These are phyloP conservation scores for Paramisgurnus dabryanus DNA, from an alignment of 2,113 vertebrate genomes.

Conservation along the genomic window DNA sequence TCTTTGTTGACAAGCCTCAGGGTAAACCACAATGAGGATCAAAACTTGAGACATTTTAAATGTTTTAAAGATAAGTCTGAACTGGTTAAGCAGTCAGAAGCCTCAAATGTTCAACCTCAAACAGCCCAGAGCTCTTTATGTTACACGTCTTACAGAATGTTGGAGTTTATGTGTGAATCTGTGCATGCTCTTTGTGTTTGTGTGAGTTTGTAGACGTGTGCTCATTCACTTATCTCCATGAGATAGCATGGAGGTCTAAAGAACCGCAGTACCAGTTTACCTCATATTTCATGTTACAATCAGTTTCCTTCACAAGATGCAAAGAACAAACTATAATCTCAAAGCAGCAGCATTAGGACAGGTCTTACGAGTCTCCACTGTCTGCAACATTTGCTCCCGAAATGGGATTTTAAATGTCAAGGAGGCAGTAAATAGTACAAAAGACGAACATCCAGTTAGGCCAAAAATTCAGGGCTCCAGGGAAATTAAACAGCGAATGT, in stretches of 20 bases:
- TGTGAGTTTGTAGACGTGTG: background rate
- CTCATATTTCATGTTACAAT: slow-evolving; percentile 62
- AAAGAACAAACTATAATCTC: slow-evolving; percentile 66
- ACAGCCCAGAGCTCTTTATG: slow-evolving; percentile 23
- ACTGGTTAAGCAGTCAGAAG: slow-evolving; percentile 13
- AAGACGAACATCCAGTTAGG: slow-evolving; percentile 72
- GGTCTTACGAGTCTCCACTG: slow-evolving; percentile 59
- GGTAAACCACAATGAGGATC: slow-evolving; percentile 11
- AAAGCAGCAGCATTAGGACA: slow-evolving; percentile 64
- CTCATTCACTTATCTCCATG: background rate
- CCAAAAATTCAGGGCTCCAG: slow-evolving; percentile 60
- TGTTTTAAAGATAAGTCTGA: slow-evolving; percentile 16
- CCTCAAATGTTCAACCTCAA: slow-evolving; percentile 32
- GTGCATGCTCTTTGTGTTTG: slow-evolving; percentile 20
- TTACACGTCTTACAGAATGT: slow-evolving; percentile 22
- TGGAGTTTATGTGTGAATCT: slow-evolving; percentile 15
- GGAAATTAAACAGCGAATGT: slow-evolving; percentile 1
- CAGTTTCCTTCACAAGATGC: slow-evolving; percentile 52
- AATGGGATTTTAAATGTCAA: slow-evolving; percentile 76
- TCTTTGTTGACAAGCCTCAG: slow-evolving; percentile 52
- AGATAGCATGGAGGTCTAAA: slow-evolving; percentile 60
- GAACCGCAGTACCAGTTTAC: slow-evolving; percentile 61
- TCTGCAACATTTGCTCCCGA: slow-evolving; percentile 73
- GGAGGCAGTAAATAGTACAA: slow-evolving; percentile 68
- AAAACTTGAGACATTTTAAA: slow-evolving; percentile 19